phyloP scores from a whole-genome alignment of 1,140 invertebrate genomes.

The Nephila pilipes region DNA sequence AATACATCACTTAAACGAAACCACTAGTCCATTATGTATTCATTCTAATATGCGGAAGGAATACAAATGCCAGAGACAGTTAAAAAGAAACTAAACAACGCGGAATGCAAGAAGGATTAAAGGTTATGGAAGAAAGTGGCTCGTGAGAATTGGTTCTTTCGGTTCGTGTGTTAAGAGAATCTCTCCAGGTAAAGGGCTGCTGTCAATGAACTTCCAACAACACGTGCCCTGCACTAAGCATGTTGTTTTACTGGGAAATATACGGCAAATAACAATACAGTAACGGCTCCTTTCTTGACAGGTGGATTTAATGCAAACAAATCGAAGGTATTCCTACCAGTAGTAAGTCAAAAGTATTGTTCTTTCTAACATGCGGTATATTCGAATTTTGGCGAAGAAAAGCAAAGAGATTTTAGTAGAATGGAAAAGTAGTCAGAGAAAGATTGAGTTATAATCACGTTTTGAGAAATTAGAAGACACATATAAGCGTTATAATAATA shows the following conservation, averaged over 20 bases:
- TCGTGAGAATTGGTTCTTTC: constrained; percentile 37
- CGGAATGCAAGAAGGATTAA: constrained; percentile 23
- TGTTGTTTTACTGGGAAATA: neutral
- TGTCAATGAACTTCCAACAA: constrained; percentile 3
- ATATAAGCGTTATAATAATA: no score
- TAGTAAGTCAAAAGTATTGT: neutral
- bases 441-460: neutral
- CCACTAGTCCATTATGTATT: neutral
- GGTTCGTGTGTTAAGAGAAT: constrained; percentile 18
- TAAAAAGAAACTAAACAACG: neutral
- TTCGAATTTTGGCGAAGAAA: neutral
- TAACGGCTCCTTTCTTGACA: constrained; percentile 14
- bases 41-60: constrained; percentile 20
- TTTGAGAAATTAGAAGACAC: no score
- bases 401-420: neutral
- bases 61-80: neutral
- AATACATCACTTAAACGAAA: neutral
- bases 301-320: constrained; percentile 8
- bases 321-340: neutral
- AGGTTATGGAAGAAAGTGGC: constrained; percentile 10
- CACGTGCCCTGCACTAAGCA: neutral
- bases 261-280: neutral
- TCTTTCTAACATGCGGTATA: neutral
- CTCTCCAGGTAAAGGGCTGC: neutral
- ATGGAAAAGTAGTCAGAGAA: neutral